Base-by-base conservation (phyloP, 2,797 vertebrate species). In the Siniperca obscura region DNA sequence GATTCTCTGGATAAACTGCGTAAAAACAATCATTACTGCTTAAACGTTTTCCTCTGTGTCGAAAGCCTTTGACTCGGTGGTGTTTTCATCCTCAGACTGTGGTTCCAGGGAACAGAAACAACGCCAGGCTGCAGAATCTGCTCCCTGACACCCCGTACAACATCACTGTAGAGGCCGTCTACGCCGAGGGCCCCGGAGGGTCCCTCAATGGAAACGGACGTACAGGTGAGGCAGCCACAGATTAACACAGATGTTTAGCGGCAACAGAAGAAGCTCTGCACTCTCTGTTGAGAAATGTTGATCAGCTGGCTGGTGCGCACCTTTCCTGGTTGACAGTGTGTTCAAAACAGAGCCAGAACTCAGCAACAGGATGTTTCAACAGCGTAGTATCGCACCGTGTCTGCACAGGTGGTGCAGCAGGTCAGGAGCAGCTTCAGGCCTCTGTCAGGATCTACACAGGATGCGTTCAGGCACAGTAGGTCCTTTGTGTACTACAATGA, bases 41-140 rank as follows among this genome's bases (percentile, higher is more conserved):
- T 19, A 14, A 48, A 48, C 12, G 12, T 19, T 21, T 46, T 68
- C 22, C 16, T 66, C 8, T 60, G 67, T 14, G 36, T 70, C 22
- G 75, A 25, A 21, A 21, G 17, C 25, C 44, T 71, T 36, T 85
- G 61, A 68, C 46, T 52, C 8, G 57, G 19, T 25, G 44, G 3
- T 13, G 22, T 65, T 21, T 11, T 34, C 17, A 0, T 72, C 71
- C 14, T 34, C 93, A 99, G 98, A 96, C 96, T 1, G 93, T 94
- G 25, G 97, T 98, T 53, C 96, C 97, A 36, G 98, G 98, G 3
- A 98, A 97, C 95, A 97, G 98, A 91, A 99, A 99, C 92, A 99
- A 97, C 68, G 97, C 97, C 67, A 94, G 96, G 62, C 92, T 99
- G 48, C 97, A 96, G 81, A 97, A 96, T 6, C 95, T 99, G 61